Evolutionary conservation across 2,797 vertebrate genomes (phyloP).

Genomic region (Spinibarbus caldwelli): DNA sequence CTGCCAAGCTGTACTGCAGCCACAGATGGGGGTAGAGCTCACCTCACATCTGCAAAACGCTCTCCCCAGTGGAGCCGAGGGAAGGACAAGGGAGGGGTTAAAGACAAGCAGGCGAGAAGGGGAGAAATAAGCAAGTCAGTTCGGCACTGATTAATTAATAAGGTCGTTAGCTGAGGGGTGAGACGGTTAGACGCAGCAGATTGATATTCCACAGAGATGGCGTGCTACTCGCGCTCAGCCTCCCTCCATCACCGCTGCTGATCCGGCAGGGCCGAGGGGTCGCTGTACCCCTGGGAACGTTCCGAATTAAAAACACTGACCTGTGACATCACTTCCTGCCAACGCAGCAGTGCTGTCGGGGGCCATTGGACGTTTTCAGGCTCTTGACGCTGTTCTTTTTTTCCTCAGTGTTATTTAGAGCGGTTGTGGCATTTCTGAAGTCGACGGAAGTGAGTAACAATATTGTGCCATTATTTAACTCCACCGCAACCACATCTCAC

Average conservation of each 20-base stretch:
- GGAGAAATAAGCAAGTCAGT: slow-evolving; percentile 14
- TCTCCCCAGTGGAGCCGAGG: slow-evolving; percentile 5
- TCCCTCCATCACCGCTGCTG: slow-evolving; percentile 64
- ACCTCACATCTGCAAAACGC: slow-evolving; percentile 42
- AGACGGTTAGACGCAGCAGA: slow-evolving; percentile 56
- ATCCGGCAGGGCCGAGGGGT: slow-evolving; percentile 72
- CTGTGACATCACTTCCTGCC: slow-evolving; percentile 75
- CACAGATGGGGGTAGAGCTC: slow-evolving; percentile 54
- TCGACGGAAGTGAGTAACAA: slow-evolving; percentile 66
- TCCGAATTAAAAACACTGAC: slow-evolving; percentile 72
- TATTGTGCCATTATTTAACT: slow-evolving; percentile 78
- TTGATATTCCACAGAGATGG: slow-evolving; percentile 71
- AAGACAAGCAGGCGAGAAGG: slow-evolving; percentile 21
- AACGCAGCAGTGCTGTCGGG: slow-evolving; percentile 69
- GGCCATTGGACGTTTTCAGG: slow-evolving; percentile 21
- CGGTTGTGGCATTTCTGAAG: slow-evolving; percentile 53
- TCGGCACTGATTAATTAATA: slow-evolving; percentile 61
- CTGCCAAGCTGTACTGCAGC: slow-evolving; percentile 60
- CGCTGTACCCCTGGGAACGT: slow-evolving; percentile 62
- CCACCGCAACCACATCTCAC: slow-evolving; percentile 54
- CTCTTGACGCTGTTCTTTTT: slow-evolving; percentile 52
- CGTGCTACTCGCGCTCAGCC: slow-evolving; percentile 61
- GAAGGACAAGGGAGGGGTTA: slow-evolving; percentile 46
- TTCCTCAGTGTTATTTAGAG: slow-evolving; percentile 58
- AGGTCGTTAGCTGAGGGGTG: slow-evolving; percentile 48